Conservation (phyloP, 2,888 invertebrate species). For the Encarsia formosa region DNA sequence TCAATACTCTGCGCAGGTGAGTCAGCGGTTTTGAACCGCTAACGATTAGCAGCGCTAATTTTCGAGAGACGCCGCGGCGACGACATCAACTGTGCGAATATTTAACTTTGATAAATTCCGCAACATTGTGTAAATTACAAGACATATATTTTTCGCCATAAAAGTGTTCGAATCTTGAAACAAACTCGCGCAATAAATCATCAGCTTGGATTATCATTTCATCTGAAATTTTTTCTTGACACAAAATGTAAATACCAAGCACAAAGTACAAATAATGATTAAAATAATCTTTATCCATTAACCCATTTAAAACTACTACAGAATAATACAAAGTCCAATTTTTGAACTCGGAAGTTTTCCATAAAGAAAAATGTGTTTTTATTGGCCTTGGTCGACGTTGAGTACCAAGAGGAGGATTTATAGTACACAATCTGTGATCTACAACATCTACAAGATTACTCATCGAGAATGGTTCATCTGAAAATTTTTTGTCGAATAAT, state of each 20-base stretch:
- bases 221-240: neutral
- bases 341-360: neutral
- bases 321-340: constrained; percentile 1
- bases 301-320: constrained; percentile 4
- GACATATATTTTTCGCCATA: constrained; percentile 10
- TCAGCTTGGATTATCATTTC: constrained; percentile 2
- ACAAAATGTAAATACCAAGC: constrained; percentile 1
- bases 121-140: constrained; percentile 21
- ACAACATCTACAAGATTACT: neutral
- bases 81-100: too few relatives aligned
- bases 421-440: neutral
- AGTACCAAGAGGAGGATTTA: neutral
- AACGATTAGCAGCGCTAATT: too few relatives aligned
- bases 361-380: neutral
- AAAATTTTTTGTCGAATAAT: neutral
- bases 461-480: neutral
- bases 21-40: too few relatives aligned
- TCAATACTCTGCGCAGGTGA: too few relatives aligned
- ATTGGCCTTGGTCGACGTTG: neutral
- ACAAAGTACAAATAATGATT: constrained; percentile 10
- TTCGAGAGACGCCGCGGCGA: too few relatives aligned
- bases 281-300: constrained; percentile 9
- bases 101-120: too few relatives aligned
- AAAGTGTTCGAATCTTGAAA: constrained; percentile 8
- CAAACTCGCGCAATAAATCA: constrained; percentile 7